These are phyloP conservation scores for Orestias chungarensis DNA, from an alignment of 2,797 vertebrate genomes.

Conservation along the genomic window DNA sequence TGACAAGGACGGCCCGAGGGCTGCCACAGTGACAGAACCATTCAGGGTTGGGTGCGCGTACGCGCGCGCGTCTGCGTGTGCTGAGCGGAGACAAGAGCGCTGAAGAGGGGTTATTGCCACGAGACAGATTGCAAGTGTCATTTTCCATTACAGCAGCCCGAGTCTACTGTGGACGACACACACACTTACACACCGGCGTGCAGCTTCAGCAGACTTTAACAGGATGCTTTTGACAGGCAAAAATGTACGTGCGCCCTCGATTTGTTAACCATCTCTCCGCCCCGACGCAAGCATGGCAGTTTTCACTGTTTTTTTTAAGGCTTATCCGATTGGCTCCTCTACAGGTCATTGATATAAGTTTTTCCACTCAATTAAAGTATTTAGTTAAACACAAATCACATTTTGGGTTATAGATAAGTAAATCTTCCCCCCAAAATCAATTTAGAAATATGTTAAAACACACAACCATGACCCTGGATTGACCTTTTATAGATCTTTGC, in stretches of 20 bases:
- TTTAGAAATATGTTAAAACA: slow-evolving; percentile 32
- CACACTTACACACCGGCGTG: slow-evolving; percentile 47
- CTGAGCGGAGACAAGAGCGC: slow-evolving; percentile 65
- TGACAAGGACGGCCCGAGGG: slow-evolving; percentile 76
- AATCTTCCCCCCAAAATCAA: slow-evolving; percentile 16
- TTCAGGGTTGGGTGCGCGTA: slow-evolving; percentile 15
- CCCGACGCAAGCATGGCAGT: slow-evolving; percentile 14
- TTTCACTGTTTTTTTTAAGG: neutral
- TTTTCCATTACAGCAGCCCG: slow-evolving; percentile 81
- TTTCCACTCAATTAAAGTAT: slow-evolving; percentile 19
- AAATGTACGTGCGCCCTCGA: slow-evolving; percentile 54
- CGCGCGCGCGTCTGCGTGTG: neutral
- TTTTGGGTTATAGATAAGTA: slow-evolving; percentile 11
- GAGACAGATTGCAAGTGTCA: slow-evolving; percentile 87
- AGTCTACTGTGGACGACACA: slow-evolving; percentile 53
- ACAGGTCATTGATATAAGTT: slow-evolving; percentile 3
- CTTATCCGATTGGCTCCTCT: slow-evolving; percentile 24
- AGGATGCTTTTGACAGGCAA: slow-evolving; percentile 74
- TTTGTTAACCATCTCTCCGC: slow-evolving; percentile 51
- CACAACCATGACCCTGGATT: slow-evolving; percentile 13
- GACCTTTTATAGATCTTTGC: neutral
- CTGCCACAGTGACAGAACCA: slow-evolving; percentile 62
- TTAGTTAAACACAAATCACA: slow-evolving; percentile 16
- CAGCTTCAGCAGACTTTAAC: slow-evolving; percentile 78
- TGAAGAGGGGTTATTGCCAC: slow-evolving; percentile 82